These are phyloP conservation scores for Lepeophtheirus nordmannii DNA, from an alignment of 2,888 invertebrate genomes.

Conservation along the genomic window DNA sequence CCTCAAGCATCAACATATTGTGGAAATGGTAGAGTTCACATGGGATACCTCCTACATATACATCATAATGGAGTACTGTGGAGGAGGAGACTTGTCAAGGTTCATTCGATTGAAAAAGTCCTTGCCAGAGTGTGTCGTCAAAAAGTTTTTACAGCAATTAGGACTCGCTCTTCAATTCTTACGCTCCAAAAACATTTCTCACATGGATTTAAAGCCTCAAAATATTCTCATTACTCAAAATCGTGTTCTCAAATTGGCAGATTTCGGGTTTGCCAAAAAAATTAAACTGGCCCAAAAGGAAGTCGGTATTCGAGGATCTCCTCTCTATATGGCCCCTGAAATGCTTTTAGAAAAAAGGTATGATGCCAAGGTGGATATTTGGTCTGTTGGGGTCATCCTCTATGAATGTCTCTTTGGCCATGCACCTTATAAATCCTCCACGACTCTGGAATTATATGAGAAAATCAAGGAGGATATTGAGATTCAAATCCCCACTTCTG, in stretches of 20 bases:
- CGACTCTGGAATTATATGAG: conserved; percentile 52
- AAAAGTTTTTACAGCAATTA: conserved; percentile 63
- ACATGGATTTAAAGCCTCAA: conserved; percentile 79
- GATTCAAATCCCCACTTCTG: conserved; percentile 48
- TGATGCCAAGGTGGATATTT: conserved; percentile 66
- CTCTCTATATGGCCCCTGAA: conserved; percentile 85
- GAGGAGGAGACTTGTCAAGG: conserved; percentile 61
- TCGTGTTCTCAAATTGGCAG: conserved; percentile 58
- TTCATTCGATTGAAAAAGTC: conserved; percentile 53
- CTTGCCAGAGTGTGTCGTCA: conserved; percentile 52
- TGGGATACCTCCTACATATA: conserved; percentile 67
- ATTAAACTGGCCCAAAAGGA: conserved; percentile 42
- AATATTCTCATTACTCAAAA: conserved; percentile 56
- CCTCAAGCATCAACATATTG: conserved; percentile 61
- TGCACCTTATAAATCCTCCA: conserved; percentile 62
- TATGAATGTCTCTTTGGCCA: conserved; percentile 73
- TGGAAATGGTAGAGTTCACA: conserved; percentile 62
- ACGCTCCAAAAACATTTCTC: conserved; percentile 55
- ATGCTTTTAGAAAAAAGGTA: conserved; percentile 50
- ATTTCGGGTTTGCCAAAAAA: conserved; percentile 60
- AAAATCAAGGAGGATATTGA: conserved; percentile 53
- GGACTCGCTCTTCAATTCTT: conserved; percentile 62
- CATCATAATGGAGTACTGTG: conserved; percentile 70
- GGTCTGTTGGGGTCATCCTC: conserved; percentile 76
- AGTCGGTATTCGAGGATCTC: conserved; percentile 56